phyloP scores from a whole-genome alignment of 53 echinoderm and acorn worm genomes.

The Mesocentrotus franciscanus region DNA sequence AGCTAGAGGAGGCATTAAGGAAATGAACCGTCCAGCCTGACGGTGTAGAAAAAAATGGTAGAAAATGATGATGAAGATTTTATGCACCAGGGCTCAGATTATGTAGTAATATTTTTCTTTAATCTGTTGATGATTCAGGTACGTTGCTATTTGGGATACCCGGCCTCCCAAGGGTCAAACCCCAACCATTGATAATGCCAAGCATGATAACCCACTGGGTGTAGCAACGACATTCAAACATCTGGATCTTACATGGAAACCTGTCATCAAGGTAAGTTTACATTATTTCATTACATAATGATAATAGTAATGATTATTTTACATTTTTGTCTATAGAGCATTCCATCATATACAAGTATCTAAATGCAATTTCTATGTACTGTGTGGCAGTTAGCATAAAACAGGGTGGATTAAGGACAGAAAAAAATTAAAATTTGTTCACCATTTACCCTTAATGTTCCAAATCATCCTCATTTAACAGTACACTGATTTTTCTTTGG shows the following conservation, averaged over 20 bases:
- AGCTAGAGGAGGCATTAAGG: too few relatives aligned
- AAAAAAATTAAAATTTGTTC: too few relatives aligned
- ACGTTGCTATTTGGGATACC: conserved; percentile 95
- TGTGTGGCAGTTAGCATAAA: too few relatives aligned
- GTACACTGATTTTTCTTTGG: too few relatives aligned
- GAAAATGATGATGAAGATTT: too few relatives aligned
- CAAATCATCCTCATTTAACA: too few relatives aligned
- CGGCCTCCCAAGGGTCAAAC: conserved; percentile 95
- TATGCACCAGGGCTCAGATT: not conserved
- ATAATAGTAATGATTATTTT: not conserved
- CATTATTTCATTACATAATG: not conserved
- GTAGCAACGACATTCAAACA: conserved; percentile 95
- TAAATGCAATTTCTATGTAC: too few relatives aligned
- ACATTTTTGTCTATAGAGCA: not conserved
- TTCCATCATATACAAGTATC: too few relatives aligned
- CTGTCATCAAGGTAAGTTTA: conserved; percentile 85
- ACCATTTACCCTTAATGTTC: too few relatives aligned
- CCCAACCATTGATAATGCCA: conserved; percentile 78
- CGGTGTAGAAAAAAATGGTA: too few relatives aligned
- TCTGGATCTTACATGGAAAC: conserved; percentile 98
- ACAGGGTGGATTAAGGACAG: too few relatives aligned
- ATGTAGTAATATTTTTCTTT: not conserved
- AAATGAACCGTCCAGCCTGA: too few relatives aligned
- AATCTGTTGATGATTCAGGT: conserved; percentile 52
- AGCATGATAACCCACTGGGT: conserved; percentile 86